phyloP scores from a whole-genome alignment of 2,797 vertebrate genomes.

The Chanos chanos region DNA sequence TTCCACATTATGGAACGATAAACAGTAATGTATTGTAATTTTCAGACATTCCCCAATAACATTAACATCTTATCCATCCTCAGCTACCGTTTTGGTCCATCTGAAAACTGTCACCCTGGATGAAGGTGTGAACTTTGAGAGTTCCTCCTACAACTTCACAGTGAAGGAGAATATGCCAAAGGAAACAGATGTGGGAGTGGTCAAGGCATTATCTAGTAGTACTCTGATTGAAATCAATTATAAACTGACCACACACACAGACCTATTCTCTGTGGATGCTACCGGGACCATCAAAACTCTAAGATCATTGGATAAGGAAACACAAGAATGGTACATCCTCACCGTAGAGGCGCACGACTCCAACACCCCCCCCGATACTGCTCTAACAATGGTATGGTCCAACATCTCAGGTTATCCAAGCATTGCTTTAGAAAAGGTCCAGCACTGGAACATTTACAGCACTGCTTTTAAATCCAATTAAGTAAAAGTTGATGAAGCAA shows the following conservation, averaged over 20 bases:
- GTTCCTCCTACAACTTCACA: constrained; percentile 67
- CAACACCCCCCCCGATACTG: constrained; percentile 60
- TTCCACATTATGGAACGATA: too few relatives aligned
- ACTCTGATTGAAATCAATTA: constrained; percentile 52
- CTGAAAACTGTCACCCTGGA: constrained; percentile 47
- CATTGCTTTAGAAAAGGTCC: too few relatives aligned
- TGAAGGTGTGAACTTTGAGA: constrained; percentile 61
- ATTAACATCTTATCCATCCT: constrained; percentile 25
- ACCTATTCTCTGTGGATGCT: constrained; percentile 62
- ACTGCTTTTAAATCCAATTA: too few relatives aligned
- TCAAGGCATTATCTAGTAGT: constrained; percentile 58
- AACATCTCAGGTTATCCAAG: too few relatives aligned
- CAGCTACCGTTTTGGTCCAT: constrained; percentile 62
- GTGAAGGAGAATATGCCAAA: constrained; percentile 56
- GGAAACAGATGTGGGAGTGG: constrained; percentile 56
- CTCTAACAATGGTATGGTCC: constrained; percentile 60
- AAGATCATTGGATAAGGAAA: constrained; percentile 61
- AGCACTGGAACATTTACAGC: too few relatives aligned
- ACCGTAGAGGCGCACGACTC: constrained; percentile 70
- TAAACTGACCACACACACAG: constrained; percentile 54
- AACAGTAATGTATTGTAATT: too few relatives aligned
- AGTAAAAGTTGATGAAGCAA: not conserved
- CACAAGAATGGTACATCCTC: constrained; percentile 63
- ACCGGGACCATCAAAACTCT: constrained; percentile 58
- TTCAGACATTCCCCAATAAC: too few relatives aligned